These are phyloP conservation scores for Paelopatides confundens DNA, from an alignment of 53 echinoderm and acorn worm genomes.

Conservation along the genomic window DNA sequence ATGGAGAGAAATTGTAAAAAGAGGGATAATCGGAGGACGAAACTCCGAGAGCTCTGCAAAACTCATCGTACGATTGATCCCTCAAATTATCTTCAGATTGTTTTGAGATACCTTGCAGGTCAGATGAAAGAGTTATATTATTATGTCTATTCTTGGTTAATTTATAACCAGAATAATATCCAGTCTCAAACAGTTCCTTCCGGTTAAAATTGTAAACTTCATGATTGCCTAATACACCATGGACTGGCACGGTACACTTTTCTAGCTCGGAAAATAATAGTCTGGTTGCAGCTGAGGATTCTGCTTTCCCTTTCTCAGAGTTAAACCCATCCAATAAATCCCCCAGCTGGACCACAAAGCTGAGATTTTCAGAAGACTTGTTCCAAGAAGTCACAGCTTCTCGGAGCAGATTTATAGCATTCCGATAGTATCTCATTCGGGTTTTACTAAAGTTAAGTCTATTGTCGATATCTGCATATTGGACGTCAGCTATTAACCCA, in stretches of 20 bases:
- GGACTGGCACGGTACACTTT: slow-evolving; percentile 56
- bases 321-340: slow-evolving; percentile 91
- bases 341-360: slow-evolving; percentile 79
- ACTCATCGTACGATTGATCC: neutral
- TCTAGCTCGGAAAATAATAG: slow-evolving; percentile 64
- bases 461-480: slow-evolving; percentile 84
- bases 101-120: neutral
- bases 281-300: slow-evolving; percentile 39
- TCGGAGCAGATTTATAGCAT: slow-evolving; percentile 53
- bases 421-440: slow-evolving; percentile 77
- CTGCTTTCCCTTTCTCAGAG: slow-evolving; percentile 54
- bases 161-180: slow-evolving; percentile 58
- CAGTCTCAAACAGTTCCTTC: slow-evolving; percentile 64
- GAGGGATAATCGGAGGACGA: slow-evolving; percentile 11
- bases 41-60: slow-evolving; percentile 28
- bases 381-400: slow-evolving; percentile 81
- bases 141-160: neutral
- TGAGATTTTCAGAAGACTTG: slow-evolving; percentile 2
- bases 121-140: neutral
- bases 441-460: slow-evolving; percentile 62
- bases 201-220: slow-evolving; percentile 88
- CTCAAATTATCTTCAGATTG: no score
- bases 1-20: slow-evolving; percentile 85
- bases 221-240: slow-evolving; percentile 87
- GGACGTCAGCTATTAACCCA: slow-evolving; percentile 87